phyloP scores from a whole-genome alignment of 2,113 vertebrate species.

The Entomyzon cyanotis region DNA sequence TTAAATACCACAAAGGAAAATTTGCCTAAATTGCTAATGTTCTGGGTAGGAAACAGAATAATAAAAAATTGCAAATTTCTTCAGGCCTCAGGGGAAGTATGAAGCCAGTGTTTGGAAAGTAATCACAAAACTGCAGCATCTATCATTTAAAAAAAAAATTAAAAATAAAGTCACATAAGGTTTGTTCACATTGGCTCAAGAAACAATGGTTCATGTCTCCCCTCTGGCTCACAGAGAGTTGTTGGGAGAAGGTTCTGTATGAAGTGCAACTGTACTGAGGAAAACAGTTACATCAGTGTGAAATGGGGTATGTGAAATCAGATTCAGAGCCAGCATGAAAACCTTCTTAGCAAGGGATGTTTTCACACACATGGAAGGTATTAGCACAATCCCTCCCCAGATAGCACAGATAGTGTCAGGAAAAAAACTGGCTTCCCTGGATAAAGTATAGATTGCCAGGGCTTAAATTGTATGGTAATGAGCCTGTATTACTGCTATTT shows the following conservation, averaged over 20 bases:
- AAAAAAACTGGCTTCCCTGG: slow-evolving; percentile 31
- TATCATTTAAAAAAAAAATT: not conserved
- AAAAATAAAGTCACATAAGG: not conserved
- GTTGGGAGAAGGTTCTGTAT: not conserved
- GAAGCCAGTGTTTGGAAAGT: not conserved
- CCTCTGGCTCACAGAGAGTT: not conserved
- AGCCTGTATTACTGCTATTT: slow-evolving; percentile 47
- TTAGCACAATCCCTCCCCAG: slow-evolving; percentile 39
- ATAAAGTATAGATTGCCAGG: slow-evolving; percentile 6
- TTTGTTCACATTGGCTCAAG: not conserved
- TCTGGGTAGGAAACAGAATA: not conserved
- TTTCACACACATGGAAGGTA: slow-evolving; percentile 62
- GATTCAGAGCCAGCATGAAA: slow-evolving; percentile 3
- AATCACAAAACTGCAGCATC: not conserved
- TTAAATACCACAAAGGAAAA: not conserved
- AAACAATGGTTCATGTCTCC: not conserved
- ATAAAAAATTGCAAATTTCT: not conserved
- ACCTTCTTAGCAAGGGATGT: not conserved
- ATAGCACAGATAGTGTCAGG: slow-evolving; percentile 60
- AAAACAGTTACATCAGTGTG: slow-evolving; percentile 23
- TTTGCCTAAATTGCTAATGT: not conserved
- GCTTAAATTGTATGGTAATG: slow-evolving; percentile 51
- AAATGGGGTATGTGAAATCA: not conserved
- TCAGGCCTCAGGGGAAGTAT: not conserved
- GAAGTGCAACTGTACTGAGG: not conserved